Conservation (phyloP, 92 coral and sea anemone genomes). For the Parazoanthus atlanticus region DNA sequence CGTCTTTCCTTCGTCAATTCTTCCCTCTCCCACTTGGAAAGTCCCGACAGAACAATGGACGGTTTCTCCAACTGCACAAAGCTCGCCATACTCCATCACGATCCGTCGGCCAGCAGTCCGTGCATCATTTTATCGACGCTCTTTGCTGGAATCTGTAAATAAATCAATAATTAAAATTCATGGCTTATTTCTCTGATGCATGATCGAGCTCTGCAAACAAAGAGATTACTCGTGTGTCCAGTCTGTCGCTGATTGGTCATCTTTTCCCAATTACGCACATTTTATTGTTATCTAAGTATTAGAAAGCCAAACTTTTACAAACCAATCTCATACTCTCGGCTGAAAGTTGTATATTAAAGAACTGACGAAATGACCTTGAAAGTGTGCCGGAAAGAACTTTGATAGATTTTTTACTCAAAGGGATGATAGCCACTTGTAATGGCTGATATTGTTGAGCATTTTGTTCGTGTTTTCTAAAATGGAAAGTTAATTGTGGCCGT, state of each 20-base stretch:
- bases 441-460: background rate
- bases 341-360: background rate
- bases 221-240: slow-evolving; percentile 5
- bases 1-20: slow-evolving; percentile 71
- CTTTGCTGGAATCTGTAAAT: background rate
- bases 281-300: slow-evolving; percentile 7
- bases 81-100: slow-evolving; percentile 42
- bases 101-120: background rate
- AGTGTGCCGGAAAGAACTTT: too few species aligned
- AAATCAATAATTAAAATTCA: background rate
- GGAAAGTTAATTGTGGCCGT: background rate
- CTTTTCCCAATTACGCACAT: slow-evolving; percentile 11
- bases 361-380: background rate
- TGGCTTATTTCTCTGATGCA: slow-evolving; percentile 1
- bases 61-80: slow-evolving; percentile 36
- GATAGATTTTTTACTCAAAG: too few species aligned
- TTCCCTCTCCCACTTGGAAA: slow-evolving; percentile 83
- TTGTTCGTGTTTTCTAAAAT: background rate
- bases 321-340: background rate
- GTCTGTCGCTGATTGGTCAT: slow-evolving; percentile 20
- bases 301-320: background rate
- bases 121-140: background rate
- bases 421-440: background rate
- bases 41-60: slow-evolving; percentile 29
- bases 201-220: slow-evolving; percentile 40